Conservation (phyloP, 2,888 invertebrate species). For the Glyphotaelius pellucidus region DNA sequence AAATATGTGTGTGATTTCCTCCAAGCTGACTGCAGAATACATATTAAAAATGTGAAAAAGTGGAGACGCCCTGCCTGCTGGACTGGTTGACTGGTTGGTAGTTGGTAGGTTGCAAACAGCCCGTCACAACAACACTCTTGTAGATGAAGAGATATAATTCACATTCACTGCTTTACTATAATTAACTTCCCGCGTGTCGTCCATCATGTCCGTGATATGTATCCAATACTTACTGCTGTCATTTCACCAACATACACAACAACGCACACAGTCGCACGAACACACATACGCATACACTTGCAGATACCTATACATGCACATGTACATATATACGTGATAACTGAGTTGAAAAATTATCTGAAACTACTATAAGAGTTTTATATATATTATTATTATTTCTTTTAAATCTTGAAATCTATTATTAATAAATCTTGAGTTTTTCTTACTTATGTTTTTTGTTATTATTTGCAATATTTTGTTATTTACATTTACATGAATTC, state of each 20-base stretch:
- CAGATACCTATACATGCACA: not conserved
- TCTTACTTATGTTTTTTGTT: too few species aligned
- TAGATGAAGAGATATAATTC: conserved; percentile 46
- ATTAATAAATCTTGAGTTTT: too few species aligned
- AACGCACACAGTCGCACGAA: not conserved
- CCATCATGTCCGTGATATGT: conserved; percentile 42
- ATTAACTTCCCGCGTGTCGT: conserved; percentile 43
- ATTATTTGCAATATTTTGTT: too few species aligned
- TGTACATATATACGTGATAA: not conserved
- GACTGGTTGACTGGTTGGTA: not conserved
- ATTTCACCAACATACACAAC: conserved; percentile 18
- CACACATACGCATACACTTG: not conserved
- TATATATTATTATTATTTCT: too few species aligned
- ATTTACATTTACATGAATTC: too few species aligned
- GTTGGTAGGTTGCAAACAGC: not conserved
- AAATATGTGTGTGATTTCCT: too few species aligned
- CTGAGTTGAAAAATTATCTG: too few species aligned
- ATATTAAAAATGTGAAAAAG: too few species aligned
- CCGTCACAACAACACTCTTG: conserved; percentile 26
- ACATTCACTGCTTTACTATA: conserved; percentile 21
- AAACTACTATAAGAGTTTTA: too few species aligned
- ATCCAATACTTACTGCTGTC: conserved; percentile 40
- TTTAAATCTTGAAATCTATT: too few species aligned
- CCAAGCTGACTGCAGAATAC: not conserved
- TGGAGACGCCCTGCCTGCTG: not conserved